Evolutionary conservation across 2,113 vertebrate species (phyloP).

Genomic region (Thunnus maccoyii): DNA sequence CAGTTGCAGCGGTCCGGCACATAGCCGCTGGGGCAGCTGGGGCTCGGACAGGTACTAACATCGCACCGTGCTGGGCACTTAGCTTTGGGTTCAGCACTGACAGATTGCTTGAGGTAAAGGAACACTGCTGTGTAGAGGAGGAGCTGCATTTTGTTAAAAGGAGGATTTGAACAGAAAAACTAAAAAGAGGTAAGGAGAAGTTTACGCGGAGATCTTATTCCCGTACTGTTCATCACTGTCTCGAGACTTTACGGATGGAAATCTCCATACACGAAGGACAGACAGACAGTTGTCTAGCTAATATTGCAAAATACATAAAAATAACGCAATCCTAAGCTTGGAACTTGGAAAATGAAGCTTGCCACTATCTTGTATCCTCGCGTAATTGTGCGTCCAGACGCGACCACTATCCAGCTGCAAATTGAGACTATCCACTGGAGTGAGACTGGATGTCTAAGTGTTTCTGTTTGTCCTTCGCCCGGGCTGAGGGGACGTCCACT

Average conservation of each 20-base stretch:
- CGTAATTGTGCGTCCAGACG: slow-evolving; percentile 8
- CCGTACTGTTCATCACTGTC: slow-evolving; percentile 9
- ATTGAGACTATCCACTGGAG: not conserved
- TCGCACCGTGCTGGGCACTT: slow-evolving; percentile 91
- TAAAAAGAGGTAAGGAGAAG: not conserved
- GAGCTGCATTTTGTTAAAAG: slow-evolving; percentile 65
- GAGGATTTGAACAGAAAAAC: not conserved
- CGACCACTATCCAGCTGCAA: not conserved
- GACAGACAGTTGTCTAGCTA: not conserved
- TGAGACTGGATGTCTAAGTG: no score
- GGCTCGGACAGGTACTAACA: slow-evolving; percentile 92
- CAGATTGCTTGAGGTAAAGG: slow-evolving; percentile 32
- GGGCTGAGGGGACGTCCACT: not conserved
- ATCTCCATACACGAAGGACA: not conserved
- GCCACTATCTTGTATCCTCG: not conserved
- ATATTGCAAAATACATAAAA: not conserved
- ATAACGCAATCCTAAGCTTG: not conserved
- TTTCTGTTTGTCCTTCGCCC: not conserved
- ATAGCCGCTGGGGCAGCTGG: slow-evolving; percentile 92
- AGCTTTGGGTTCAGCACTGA: slow-evolving; percentile 64
- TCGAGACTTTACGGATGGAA: not conserved
- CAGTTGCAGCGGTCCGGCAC: slow-evolving; percentile 94
- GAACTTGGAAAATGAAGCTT: not conserved
- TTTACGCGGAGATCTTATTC: slow-evolving; percentile 33
- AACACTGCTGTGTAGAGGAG: slow-evolving; percentile 51